These are phyloP conservation scores for Hirtodrosophila histrioides DNA, from an alignment of 2,888 invertebrate genomes.

Conservation along the genomic window DNA sequence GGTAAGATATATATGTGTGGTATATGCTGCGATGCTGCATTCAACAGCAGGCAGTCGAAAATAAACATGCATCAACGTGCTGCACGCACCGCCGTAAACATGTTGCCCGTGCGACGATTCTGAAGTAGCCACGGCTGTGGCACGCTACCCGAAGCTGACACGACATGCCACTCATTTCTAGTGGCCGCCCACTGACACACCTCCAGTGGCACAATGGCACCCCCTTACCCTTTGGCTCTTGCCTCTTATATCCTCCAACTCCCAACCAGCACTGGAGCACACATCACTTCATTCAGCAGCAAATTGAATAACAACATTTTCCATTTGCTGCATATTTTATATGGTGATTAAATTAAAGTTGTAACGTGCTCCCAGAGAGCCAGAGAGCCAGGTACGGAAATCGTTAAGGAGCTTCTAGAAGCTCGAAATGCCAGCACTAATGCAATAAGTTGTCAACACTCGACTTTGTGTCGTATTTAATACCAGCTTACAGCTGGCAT, in stretches of 20 bases:
- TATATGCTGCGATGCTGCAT: conserved; percentile 46
- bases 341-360: conserved; percentile 74
- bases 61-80: conserved; percentile 69
- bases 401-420: conserved; percentile 22
- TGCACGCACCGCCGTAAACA: conserved; percentile 72
- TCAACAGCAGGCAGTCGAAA: conserved; percentile 51
- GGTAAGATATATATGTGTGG: not conserved
- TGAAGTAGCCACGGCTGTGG: conserved; percentile 51
- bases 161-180: conserved; percentile 71
- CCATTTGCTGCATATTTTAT: conserved; percentile 77
- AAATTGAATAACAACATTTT: conserved; percentile 79
- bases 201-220: conserved; percentile 13
- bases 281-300: conserved; percentile 73
- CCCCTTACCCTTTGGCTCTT: conserved; percentile 1
- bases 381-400: conserved; percentile 21
- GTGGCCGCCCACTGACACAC: conserved; percentile 44
- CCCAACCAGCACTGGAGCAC: conserved; percentile 12
- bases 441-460: conserved; percentile 33
- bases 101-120: conserved; percentile 53
- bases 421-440: conserved; percentile 22
- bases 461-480: conserved; percentile 10
- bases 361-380: conserved; percentile 41
- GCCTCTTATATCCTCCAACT: conserved; percentile 2
- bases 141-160: conserved; percentile 60
- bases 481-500: not conserved